phyloP scores from a whole-genome alignment of 2,888 invertebrate genomes.

The Scaeva pyrastri region DNA sequence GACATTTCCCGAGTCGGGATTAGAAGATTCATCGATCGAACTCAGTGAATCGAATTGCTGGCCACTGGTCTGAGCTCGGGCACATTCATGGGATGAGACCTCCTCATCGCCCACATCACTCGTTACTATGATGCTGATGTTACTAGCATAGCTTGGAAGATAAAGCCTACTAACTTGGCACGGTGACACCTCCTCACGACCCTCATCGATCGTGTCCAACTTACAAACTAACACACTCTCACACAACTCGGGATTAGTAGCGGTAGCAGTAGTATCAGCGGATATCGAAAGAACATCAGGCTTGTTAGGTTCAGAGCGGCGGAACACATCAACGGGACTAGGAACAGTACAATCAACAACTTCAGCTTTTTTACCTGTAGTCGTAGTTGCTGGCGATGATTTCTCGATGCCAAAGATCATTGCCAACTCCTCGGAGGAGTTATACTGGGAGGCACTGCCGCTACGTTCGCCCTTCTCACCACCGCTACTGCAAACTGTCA shows the following conservation, averaged over 20 bases:
- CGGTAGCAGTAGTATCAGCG: constrained; percentile 76
- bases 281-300: constrained; percentile 63
- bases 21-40: constrained; percentile 81
- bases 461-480: constrained; percentile 77
- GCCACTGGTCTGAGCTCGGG: constrained; percentile 26
- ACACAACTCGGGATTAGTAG: constrained; percentile 75
- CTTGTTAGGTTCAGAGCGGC: constrained; percentile 73
- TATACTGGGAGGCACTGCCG: constrained; percentile 85
- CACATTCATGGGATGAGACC: neutral
- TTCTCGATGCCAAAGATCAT: constrained; percentile 86
- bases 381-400: constrained; percentile 77
- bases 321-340: constrained; percentile 71
- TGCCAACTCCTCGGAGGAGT: constrained; percentile 87
- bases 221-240: constrained; percentile 79
- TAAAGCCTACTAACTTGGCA: constrained; percentile 55
- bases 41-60: constrained; percentile 80
- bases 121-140: constrained; percentile 80
- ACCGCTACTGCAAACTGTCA: constrained; percentile 78
- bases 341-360: constrained; percentile 70
- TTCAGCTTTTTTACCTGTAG: constrained; percentile 77
- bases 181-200: constrained; percentile 45
- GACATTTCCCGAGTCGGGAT: constrained; percentile 83
- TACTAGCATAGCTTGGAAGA: constrained; percentile 80
- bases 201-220: constrained; percentile 80
- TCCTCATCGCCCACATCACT: constrained; percentile 63